Base-by-base conservation (phyloP, 2,113 vertebrate species). In the Emydura subglobosa region DNA sequence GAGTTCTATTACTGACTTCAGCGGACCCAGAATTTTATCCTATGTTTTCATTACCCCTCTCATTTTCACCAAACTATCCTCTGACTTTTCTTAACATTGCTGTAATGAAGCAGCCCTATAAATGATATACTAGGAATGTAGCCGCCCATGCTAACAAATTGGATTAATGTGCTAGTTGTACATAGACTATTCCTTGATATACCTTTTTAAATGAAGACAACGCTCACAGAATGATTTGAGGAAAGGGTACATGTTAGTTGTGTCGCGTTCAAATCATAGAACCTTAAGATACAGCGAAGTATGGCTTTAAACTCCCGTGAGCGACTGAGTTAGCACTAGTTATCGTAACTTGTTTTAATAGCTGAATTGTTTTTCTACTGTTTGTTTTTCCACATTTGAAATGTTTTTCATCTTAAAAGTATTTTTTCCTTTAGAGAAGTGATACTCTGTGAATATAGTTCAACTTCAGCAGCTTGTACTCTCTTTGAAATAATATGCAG, bases 341-440 rank as follows among this genome's bases (percentile, higher is more conserved):
- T 39, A 61, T 13, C 1, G 9, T 72, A 1, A 2, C 17, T 57
- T 2, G 21, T 82, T 59, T 68, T 34, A 4, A 68, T 54, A 78
- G 29, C 34, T 54, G 31, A 55, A 0, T 21, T 85, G 1, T 51
- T 55, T 91, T 47, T 57, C 79, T 14, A 0, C 49, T 54, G 82
- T 11, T 21, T 1, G 29, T 72, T 81, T 82, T 47, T 27, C 39
- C 83, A 17, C 27, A 1, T 7, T 39, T 21, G 19, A 25, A 79
- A 72, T 27, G 22, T 11, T 4, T 79, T 83, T 88, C 0, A 0
- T 50, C 5, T 47, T 68, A 16, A 24, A 54, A 85, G 7, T 0
- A 0, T 82, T 88, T 84, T 54, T 0, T 19, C 42, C 24, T 12
- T 50, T 55, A 0, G 1, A 8, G 7, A 47, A 76, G 7, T n/a